Percentiles rank a stretch among this genome's conserved stretches.
These are phyloP conservation scores for Cygnus buccinator DNA, from an alignment of 2,113 vertebrate genomes.

Conservation along the genomic window DNA sequence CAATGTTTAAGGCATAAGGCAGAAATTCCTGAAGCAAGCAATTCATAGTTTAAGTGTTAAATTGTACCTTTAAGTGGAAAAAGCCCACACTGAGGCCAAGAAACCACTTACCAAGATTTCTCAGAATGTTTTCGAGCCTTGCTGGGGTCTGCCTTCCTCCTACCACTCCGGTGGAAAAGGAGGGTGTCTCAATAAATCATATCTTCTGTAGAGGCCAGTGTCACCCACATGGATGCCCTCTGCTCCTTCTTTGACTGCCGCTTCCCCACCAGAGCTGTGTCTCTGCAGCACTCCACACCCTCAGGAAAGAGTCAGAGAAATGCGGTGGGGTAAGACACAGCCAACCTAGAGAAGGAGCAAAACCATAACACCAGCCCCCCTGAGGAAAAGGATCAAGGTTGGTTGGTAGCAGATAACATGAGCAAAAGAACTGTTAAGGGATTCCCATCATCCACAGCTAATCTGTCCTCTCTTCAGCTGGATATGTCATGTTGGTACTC, in stretches of 20 bases:
- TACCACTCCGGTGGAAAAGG: not conserved
- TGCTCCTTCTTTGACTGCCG: not conserved
- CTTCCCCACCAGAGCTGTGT: not conserved
- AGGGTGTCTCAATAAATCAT: not conserved
- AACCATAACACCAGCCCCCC: not conserved
- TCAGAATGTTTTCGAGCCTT: not conserved
- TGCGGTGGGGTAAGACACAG: not conserved
- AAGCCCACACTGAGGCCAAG: not conserved
- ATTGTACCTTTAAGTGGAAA: conserved; percentile 32
- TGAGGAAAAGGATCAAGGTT: not conserved
- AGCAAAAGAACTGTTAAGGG: conserved; percentile 3
- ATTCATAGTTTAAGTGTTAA: conserved; percentile 43
- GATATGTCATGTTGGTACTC: not conserved
- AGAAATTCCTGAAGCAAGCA: conserved; percentile 20
- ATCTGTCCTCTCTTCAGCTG: not conserved
- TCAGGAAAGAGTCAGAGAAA: not conserved
- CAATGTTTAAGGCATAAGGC: conserved; percentile 20
- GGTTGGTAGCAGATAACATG: not conserved
- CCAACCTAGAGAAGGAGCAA: not conserved
- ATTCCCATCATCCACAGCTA: not conserved
- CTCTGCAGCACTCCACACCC: not conserved
- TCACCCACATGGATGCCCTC: not conserved
- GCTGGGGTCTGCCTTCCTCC: not conserved
- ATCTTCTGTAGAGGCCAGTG: not conserved
- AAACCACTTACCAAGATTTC: conserved; percentile 43